Base-by-base conservation (phyloP, 2,888 invertebrate species). In the Eristalis pertinax region DNA sequence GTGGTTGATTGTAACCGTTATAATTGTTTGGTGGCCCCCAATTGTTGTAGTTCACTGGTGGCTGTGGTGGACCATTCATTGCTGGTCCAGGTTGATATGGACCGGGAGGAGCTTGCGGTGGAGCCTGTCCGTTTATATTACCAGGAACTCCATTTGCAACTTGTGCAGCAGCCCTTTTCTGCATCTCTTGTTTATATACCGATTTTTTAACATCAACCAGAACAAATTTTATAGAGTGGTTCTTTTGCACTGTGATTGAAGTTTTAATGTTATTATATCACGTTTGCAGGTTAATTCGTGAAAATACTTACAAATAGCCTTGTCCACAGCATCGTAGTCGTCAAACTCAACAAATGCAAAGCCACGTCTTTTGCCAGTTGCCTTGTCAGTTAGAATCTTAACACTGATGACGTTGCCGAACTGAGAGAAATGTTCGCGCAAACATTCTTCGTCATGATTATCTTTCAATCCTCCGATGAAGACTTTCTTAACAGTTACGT, bases 271-370 rank as follows among this genome's bases (percentile, higher is more conserved):
- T 2, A 22, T 22, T 75, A 19, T 0, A 10, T 8, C 8, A 24
- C 43, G 2, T 38, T 3, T 19, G 24, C 15, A 60, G 15, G 2
- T 29, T 26, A 60, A 5, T 11, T 26, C 1, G 60, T 7, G 4
- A 38, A 38, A 50, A 4, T 7, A 96, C 97, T 96, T 94, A 98
- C 98, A 95, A 90, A 98, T 97, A 92, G 98, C 96, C 94, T 98
- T 99, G 92, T 99, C 99, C 70, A 99, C 99, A 1, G 98, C 96
- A 93, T 99, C 99, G 92, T 99, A 98, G 92, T 99, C 99, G 91
- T 98, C 98, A 93, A 98, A 99, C 92, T 98, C 98, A 50, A 99
- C 96, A 93, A 99, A 99, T 26, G 97, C 99, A 93, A 99, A 99
- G 4, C 99, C 99, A 86, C 99, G 95, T 90, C 97, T 97, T 93